Evolutionary conservation across 2,888 invertebrate species (phyloP).

Genomic region (Hymenopus coronatus): DNA sequence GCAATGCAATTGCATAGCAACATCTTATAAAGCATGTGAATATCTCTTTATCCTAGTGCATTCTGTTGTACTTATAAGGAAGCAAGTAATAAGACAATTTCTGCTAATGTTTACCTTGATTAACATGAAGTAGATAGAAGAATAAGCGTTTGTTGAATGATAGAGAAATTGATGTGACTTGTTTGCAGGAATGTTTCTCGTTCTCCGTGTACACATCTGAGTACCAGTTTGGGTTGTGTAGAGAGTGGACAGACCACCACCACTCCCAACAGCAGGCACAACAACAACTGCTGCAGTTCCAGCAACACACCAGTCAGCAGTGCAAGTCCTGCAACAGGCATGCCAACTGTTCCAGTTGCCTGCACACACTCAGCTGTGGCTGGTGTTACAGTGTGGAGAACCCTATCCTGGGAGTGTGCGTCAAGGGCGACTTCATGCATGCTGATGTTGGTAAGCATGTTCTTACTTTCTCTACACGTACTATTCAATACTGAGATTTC

Average conservation of each 20-base stretch:
- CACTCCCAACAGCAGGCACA: constrained; percentile 35
- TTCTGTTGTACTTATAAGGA: too few species aligned
- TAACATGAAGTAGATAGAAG: too few species aligned
- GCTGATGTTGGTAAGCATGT: constrained; percentile 61
- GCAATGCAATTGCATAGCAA: too few species aligned
- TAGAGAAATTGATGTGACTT: not conserved
- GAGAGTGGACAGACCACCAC: constrained; percentile 89
- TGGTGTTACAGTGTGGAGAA: constrained; percentile 91
- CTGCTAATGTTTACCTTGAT: too few species aligned
- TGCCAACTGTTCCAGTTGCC: constrained; percentile 73
- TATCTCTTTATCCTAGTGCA: too few species aligned
- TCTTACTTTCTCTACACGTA: too few species aligned
- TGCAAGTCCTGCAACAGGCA: constrained; percentile 79
- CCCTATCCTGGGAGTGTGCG: constrained; percentile 82
- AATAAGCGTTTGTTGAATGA: too few species aligned
- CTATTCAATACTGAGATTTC: too few species aligned
- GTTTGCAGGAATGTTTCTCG: constrained; percentile 75
- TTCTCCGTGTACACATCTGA: constrained; percentile 95
- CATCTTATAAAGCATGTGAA: too few species aligned
- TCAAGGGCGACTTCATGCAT: constrained; percentile 81
- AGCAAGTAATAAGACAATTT: too few species aligned
- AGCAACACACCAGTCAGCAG: constrained; percentile 45
- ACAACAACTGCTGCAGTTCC: not conserved
- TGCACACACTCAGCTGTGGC: constrained; percentile 84
- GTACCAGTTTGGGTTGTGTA: constrained; percentile 88